phyloP scores from a whole-genome alignment of 2,113 vertebrate genomes.

The Nothoprocta pentlandii region DNA sequence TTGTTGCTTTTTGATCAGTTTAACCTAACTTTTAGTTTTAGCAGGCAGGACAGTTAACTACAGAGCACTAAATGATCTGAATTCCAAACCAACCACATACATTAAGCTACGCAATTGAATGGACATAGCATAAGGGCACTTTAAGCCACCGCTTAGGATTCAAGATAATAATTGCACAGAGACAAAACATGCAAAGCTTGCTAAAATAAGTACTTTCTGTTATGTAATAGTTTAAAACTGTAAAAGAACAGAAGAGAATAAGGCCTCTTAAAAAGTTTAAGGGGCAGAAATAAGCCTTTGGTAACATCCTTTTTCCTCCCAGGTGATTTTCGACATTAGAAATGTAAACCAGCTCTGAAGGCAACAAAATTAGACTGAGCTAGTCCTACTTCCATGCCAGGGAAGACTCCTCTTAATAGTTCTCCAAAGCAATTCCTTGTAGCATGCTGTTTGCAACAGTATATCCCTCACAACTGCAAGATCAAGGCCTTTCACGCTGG shows the following conservation, averaged over 20 bases:
- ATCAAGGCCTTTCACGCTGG: not conserved
- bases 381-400: not conserved
- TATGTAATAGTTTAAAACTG: not conserved
- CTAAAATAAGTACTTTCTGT: not conserved
- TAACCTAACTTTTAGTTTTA: not conserved
- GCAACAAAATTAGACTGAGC: not conserved
- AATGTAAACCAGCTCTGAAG: not conserved
- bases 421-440: not conserved
- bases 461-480: not conserved
- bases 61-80: not conserved
- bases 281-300: not conserved
- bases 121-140: not conserved
- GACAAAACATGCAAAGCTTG: not conserved
- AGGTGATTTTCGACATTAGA: not conserved
- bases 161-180: not conserved
- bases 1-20: not conserved
- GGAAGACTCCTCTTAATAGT: not conserved
- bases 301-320: not conserved
- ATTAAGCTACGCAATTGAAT: not conserved
- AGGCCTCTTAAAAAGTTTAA: not conserved
- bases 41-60: not conserved
- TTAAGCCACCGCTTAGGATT: not conserved
- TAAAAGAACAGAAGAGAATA: not conserved
- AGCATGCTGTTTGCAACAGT: rapidly evolving
- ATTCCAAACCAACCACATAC: not conserved